phyloP scores from a whole-genome alignment of 2,797 vertebrate species.

The Acanthurus lineatus region DNA sequence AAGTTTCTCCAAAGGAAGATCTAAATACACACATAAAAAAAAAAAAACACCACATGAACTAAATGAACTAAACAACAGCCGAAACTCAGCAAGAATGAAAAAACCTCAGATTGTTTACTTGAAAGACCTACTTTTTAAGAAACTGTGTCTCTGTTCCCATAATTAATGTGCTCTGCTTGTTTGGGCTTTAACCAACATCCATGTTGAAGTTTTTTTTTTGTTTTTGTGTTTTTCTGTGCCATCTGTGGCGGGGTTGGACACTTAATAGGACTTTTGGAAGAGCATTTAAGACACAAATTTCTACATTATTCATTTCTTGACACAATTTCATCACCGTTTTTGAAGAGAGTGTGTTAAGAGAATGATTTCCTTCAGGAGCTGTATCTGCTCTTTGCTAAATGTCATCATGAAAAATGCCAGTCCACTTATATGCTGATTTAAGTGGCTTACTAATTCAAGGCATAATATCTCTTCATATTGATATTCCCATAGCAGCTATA shows the following conservation, averaged over 20 bases:
- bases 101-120: slow-evolving; percentile 22
- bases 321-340: slow-evolving; percentile 9
- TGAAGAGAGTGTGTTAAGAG: neutral
- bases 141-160: slow-evolving; percentile 45
- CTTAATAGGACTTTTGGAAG: slow-evolving; percentile 16
- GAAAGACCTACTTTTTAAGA: slow-evolving; percentile 61
- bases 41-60: neutral
- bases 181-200: slow-evolving; percentile 41
- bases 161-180: slow-evolving; percentile 61
- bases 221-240: neutral
- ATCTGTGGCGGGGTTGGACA: slow-evolving; percentile 14
- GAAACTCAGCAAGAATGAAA: slow-evolving; percentile 31
- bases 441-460: neutral
- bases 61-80: neutral
- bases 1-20: slow-evolving; percentile 47
- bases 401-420: neutral
- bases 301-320: slow-evolving; percentile 42
- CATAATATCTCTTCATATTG: slow-evolving; percentile 3
- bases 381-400: neutral
- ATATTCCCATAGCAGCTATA: slow-evolving; percentile 7
- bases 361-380: neutral
- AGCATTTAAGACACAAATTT: slow-evolving; percentile 18
- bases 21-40: neutral
- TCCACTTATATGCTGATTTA: slow-evolving; percentile 13
- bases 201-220: neutral